Percentiles rank a stretch among this genome's conserved stretches.
Evolutionary conservation across 2,113 vertebrate genomes (phyloP).

Genomic region (Catharus fuscescens): DNA sequence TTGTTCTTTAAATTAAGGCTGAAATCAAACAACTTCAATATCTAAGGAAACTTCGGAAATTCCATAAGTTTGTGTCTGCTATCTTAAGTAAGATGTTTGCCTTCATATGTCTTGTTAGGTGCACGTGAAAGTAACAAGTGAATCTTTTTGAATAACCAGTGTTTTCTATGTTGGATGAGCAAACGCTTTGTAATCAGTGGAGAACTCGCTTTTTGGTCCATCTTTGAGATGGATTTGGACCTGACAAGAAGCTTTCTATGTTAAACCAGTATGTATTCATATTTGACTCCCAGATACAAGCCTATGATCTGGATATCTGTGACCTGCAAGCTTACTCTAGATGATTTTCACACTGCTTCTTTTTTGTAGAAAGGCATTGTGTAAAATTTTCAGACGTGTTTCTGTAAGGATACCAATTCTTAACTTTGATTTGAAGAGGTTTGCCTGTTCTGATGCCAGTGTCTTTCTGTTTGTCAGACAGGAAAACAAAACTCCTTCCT

Average conservation of each 20-base stretch:
- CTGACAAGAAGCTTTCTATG: background rate
- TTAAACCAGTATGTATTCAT: background rate
- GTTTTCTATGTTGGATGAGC: background rate
- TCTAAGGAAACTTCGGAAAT: background rate
- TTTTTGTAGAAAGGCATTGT: background rate
- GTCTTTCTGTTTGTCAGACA: background rate
- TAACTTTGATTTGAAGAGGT: background rate
- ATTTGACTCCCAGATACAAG: background rate
- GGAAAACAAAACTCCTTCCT: background rate
- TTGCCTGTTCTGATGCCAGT: background rate
- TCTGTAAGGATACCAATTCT: background rate
- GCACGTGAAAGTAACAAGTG: background rate
- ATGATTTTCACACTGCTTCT: background rate
- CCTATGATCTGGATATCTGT: background rate
- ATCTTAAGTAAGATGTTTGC: background rate
- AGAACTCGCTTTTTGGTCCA: background rate
- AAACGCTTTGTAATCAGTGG: background rate
- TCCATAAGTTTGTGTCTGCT: background rate
- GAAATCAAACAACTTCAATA: background rate
- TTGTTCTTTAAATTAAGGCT: background rate
- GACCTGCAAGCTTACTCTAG: background rate
- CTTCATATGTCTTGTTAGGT: background rate
- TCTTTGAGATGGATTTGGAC: background rate
- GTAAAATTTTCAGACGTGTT: background rate
- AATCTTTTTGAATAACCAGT: background rate